A percentile compares a stretch with the other conserved stretches of the same genome.
Conservation (phyloP, 2,113 vertebrate genomes). For the Pseudonaja textilis region DNA sequence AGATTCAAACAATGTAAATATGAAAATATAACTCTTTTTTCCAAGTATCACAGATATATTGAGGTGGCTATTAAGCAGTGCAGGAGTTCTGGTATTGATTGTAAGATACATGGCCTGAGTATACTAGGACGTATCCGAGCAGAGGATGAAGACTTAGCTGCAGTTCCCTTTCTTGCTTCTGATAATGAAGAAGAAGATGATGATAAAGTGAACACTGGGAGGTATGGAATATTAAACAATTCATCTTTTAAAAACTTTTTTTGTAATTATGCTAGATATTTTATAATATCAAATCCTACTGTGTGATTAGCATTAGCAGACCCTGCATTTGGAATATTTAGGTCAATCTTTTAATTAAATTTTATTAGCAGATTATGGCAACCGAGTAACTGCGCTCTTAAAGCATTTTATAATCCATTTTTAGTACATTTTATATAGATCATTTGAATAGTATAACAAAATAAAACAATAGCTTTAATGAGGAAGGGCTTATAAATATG, state of each 20-base stretch:
- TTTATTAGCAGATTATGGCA: not conserved
- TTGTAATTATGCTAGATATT: not conserved
- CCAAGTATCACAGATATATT: constrained; percentile 91
- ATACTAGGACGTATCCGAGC: constrained; percentile 89
- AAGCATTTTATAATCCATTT: not conserved
- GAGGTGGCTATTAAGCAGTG: constrained; percentile 97
- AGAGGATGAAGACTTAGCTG: constrained; percentile 93
- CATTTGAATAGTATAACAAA: not conserved
- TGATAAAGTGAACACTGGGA: constrained; percentile 89
- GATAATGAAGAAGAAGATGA: constrained; percentile 99
- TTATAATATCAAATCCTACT: not conserved
- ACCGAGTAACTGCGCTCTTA: not conserved
- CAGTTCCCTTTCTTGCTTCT: constrained; percentile 93
- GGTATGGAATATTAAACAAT: constrained; percentile 67
- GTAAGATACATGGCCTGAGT: constrained; percentile 92
- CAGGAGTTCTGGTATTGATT: constrained; percentile 97
- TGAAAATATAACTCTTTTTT: constrained; percentile 1
- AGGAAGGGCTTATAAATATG: not conserved
- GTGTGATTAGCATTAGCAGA: not conserved
- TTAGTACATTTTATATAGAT: not conserved
- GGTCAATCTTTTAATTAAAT: not conserved
- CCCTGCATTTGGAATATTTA: not conserved
- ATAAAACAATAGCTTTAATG: too few relatives aligned
- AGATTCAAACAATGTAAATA: not conserved
- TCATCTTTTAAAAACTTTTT: not conserved